These are phyloP conservation scores for Macrobrachium rosenbergii DNA, from an alignment of 1,140 invertebrate species.

Conservation along the genomic window DNA sequence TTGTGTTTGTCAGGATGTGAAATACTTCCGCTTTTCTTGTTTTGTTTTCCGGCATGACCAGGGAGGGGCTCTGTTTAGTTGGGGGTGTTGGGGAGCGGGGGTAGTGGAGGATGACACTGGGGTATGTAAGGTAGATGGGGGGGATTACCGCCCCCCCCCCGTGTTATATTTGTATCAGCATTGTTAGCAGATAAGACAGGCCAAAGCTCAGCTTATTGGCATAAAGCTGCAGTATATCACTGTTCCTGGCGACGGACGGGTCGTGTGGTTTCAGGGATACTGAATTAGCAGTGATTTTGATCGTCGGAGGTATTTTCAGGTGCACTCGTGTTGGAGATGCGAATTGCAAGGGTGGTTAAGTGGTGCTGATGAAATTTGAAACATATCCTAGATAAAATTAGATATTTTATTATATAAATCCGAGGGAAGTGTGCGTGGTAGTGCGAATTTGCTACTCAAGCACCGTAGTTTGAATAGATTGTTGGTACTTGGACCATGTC, in stretches of 20 bases:
- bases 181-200: constrained; percentile 42
- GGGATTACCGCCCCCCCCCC: constrained; percentile 10
- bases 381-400: no score
- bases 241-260: background rate
- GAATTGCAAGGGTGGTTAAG: no score
- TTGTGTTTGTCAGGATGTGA: background rate
- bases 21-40: background rate
- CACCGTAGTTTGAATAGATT: no score
- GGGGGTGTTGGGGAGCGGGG: background rate
- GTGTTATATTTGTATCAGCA: constrained; percentile 14
- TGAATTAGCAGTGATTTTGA: no score
- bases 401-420: no score
- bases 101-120: background rate
- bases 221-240: background rate
- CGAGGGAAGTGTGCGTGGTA: no score
- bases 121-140: constrained; percentile 14
- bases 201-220: constrained; percentile 25
- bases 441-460: no score
- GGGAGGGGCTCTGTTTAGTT: no score
- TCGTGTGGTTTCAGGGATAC: background rate
- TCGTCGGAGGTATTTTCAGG: no score
- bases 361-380: no score
- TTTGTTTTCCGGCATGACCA: background rate
- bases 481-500: no score
- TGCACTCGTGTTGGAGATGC: no score